Evolutionary conservation across 2,113 vertebrate species (phyloP), one percentile per base, ranked within the genome.

Genomic region (Percina caprodes): DNA sequence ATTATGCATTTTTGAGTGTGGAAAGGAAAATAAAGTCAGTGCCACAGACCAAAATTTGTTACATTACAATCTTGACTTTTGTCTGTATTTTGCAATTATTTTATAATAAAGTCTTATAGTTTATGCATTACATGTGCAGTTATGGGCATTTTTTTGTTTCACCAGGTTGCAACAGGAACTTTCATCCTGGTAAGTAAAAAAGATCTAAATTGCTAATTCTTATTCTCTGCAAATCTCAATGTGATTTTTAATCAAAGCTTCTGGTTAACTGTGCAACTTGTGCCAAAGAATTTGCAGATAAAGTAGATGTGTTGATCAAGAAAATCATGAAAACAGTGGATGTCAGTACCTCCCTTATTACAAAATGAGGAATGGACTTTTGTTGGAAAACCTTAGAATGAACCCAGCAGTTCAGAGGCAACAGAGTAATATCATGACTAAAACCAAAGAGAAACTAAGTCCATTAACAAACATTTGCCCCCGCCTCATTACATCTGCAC

Each of bases 1-100:
- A 83, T 73, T 82, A n/a, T 77, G 13, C n/a, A 18, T 79, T 60
- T 77, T 60, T 46, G 33, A 70, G 12, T 8, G 5, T 66, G 39
- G 51, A 45, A 48, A 49, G 24, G 6, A 74, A 69, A 85, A 72
- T 12, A 80, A 80, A 84, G 61, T 93, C 89, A 92, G 92, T 91
- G 92, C 91, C 30, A 80, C 46, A 86, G 60, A 76, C 60, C 71
- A 80, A 56, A 85, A 86, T 79, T 73, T 80, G 18, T 87, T 72
- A 80, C 51, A 76, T 59, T 21, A 75, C 62, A 77, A 67, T 61
- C 9, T 76, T 30, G 14, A 76, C 82, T 75, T 74, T 11, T 55
- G 52, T 86, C 58, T 74, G 68, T 62, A 23, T 35, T 55, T 21
- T 48, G 33, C 49, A 42, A 55, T 66, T 65, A 24, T 10, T 5